These are phyloP conservation scores for Anthopleura sola DNA, from an alignment of 64 coral and sea anemone species.

Conservation along the genomic window DNA sequence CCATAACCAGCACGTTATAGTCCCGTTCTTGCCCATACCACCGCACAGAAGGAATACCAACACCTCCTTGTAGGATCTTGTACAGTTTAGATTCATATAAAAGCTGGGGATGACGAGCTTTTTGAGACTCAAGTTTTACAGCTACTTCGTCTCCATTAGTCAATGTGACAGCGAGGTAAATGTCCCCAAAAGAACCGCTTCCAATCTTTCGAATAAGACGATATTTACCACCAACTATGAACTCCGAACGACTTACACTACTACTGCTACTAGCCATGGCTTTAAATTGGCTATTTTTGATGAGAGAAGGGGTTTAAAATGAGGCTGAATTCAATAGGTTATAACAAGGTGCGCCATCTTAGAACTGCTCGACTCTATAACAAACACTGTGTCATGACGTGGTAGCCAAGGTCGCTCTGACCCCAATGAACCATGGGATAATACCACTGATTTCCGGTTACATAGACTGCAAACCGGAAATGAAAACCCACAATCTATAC, in stretches of 20 bases:
- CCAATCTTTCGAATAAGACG: slow-evolving; percentile 97
- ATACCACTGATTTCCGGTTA: slow-evolving; percentile 27
- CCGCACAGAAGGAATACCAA: slow-evolving; percentile 89
- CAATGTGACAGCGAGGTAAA: slow-evolving; percentile 90
- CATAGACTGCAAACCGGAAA: slow-evolving; percentile 26
- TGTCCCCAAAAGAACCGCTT: slow-evolving; percentile 99
- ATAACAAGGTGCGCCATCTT: slow-evolving; percentile 37
- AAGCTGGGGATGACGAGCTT: slow-evolving; percentile 98
- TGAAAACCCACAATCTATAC: neutral
- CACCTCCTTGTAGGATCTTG: slow-evolving; percentile 92
- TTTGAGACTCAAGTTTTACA: slow-evolving; percentile 93
- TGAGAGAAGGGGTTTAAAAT: neutral
- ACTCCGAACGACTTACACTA: slow-evolving; percentile 68
- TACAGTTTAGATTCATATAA: slow-evolving; percentile 99
- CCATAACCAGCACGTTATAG: slow-evolving; percentile 96
- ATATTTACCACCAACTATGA: slow-evolving; percentile 94
- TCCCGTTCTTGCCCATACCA: slow-evolving; percentile 98
- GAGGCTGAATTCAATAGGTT: neutral
- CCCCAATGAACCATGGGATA: slow-evolving; percentile 59
- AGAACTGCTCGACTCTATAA: slow-evolving; percentile 30
- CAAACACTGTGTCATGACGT: slow-evolving; percentile 75
- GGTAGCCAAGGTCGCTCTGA: slow-evolving; percentile 72
- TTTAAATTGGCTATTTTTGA: slow-evolving; percentile 20
- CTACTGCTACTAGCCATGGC: slow-evolving; percentile 85
- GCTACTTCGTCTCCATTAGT: slow-evolving; percentile 93